Base-by-base conservation (phyloP, 2,797 vertebrate species). In the Malacoraja senta region DNA sequence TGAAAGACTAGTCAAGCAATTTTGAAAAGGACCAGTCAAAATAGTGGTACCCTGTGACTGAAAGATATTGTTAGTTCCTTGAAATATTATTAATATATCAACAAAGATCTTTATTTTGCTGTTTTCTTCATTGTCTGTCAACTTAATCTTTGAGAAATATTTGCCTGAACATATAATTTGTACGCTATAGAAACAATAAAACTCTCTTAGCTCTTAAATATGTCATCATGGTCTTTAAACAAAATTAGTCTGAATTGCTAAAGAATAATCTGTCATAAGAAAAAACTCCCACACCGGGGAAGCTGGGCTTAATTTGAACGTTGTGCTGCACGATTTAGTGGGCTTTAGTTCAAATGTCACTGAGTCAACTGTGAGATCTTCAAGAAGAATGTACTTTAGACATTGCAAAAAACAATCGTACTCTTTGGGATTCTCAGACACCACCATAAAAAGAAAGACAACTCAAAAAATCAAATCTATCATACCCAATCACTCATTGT, bases 351-450 rank as follows among this genome's bases (percentile, higher is more conserved):
- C 61, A 35, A 88, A 88, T 88, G 63, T 88, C 63, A 68, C 61
- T 86, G 29, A 86, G 83, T 65, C 61, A 86, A 65, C 83, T 88
- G 84, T 32, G n/a, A 88, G 32, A 88, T 63, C 61, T 88, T 88
- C 61, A 88, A 68, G 84, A 35, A 68, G 84, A n/a, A 32, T n/a
- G 21, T n/a, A 58, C 58, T 15, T 58, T 86, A 8, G n/a, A 61
- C n/a, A 65, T 24, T 88, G 13, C 84, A 65, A n/a, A 8, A 88
- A 63, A 88, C n/a, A 88, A 88, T 21, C n/a, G n/a, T 65, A 65
- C 58, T 65, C 61, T 53, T 65, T 65, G 84, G 61, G 61, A 88
- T 65, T 88, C 61, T 65, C 32, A 88, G 84, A 88, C 61, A 88
- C 29, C 84, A 88, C 63, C 17, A 32, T 7, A 17, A 63, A 65